Conservation (phyloP, 2,797 vertebrate genomes). For the Chelonia mydas region DNA sequence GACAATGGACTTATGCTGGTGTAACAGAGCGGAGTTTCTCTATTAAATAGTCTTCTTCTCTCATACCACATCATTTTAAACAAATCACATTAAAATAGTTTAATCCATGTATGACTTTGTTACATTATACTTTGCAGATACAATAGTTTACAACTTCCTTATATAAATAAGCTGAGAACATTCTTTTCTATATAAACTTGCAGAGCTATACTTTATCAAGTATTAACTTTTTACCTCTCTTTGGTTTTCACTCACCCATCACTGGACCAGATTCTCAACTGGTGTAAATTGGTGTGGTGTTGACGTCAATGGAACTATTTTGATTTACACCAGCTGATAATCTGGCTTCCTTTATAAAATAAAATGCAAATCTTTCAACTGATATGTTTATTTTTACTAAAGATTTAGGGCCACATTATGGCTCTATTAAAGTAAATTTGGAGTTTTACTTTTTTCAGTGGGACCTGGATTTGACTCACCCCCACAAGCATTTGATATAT, state of each 20-base stretch:
- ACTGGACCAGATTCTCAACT: background rate
- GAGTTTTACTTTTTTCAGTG: background rate
- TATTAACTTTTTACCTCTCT: no score
- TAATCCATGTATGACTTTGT: no score
- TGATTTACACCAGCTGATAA: rapidly evolving
- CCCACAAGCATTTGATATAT: background rate
- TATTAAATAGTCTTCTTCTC: no score
- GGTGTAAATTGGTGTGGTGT: background rate
- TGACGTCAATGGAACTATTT: background rate
- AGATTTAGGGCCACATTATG: background rate
- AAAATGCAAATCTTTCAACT: background rate
- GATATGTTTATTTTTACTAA: background rate
- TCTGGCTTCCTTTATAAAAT: background rate
- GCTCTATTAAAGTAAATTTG: background rate
- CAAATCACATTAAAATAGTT: no score
- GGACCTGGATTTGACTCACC: background rate
- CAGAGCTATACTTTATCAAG: no score
- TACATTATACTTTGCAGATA: no score
- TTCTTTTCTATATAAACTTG: no score
- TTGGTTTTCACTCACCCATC: background rate
- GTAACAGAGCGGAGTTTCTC: background rate
- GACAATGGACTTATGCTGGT: background rate
- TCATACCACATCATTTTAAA: no score
- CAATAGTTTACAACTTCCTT: no score
- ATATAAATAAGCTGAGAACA: no score